Base-by-base conservation (phyloP, 1,140 invertebrate species). In the Chrysopa pallens region DNA sequence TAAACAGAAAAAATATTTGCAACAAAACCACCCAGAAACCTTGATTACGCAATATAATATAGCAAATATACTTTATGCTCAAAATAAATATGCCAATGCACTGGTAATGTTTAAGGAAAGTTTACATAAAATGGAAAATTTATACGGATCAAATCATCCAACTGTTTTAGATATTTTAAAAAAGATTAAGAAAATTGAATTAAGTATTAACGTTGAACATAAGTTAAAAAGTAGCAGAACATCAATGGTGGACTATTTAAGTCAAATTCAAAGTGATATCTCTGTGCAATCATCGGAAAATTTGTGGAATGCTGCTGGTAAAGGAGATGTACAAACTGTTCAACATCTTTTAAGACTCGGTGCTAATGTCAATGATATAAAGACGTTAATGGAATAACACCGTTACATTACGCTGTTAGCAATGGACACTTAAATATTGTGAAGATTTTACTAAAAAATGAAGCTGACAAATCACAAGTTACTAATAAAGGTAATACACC, bases 361-460 rank as follows among this genome's bases (percentile, higher is more conserved):
- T 1, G 47, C 43, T 2, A 38, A 48, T 14, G 33, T 45, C 1
- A 52, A 52, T 44, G 38, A 38, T 2, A 38, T 2, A 17, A 15
- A 39, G 42, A 44, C 36, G 35, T 27, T 11, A 42, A 45, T 40
- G 49, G 50, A 11, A 44, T 38, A 14, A 52, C 55, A 11, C 59
- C 66, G n/a, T 48, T 71, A 6, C 66, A 70, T 50, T 51, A 62
- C 38, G 67, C 67, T 8, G 56, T 60, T 13, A 48, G 58, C 42
- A 53, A 58, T 28, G 64, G 61, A 6, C 58, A 58, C 41, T 36
- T 55, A 23, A 37, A 43, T 38, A 45, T 49, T 38, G 29, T 48
- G 14, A 39, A 48, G 1, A 39, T 44, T 7, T 42, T 59, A 4
- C 29, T 58, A 23, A 33, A 48, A 12, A 38, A 43, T 39, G 49